Evolutionary conservation across 1,140 invertebrate genomes (phyloP), one percentile per base, ranked within the genome.

Genomic region (Atta cephalotes): DNA sequence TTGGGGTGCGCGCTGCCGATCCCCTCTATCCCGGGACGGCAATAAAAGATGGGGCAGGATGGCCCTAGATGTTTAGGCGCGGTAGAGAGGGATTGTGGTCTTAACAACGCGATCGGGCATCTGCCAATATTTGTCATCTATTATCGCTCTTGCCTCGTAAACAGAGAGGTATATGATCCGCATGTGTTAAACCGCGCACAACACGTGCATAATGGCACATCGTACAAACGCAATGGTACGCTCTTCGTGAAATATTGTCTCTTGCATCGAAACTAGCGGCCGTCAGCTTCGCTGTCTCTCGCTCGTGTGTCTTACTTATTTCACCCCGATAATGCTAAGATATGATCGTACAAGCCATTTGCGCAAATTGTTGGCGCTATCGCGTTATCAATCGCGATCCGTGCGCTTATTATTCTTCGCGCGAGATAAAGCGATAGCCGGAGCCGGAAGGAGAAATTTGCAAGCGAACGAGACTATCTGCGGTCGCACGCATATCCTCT

Each of bases 101-200:
- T 66, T 85, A 88, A 76, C 2, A 14, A 10, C 84, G 72, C 68
- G 85, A 76, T 94, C 90, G 93, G 94, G 94, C 95, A 95, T 95
- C 95, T 95, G 95, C 94, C 93, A 95, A 95, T 95, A 95, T 95
- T 95, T 95, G 94, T 95, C 95, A 95, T 95, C 94, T 86, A 95
- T 95, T 95, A 95, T 94, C 94, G 92, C 84, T 91, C 85, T 88
- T 45, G 77, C 65, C 90, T 92, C 90, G 91, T 94, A 94, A 95
- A 94, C 93, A 94, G 72, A 74, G 80, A 76, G 89, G 89, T 93
- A 92, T 91, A 93, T 93, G 91, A 93, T 93, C 88, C 88, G 87
- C 92, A 92, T 92, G 92, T 92, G 92, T 92, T 94, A 92, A 90
- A 88, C 39, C 18, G 10, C 60, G 18, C 25, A 49, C 53, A 72